Percentiles rank a stretch among this genome's conserved stretches.
Conservation (phyloP, 1,140 invertebrate genomes). For the Heliconius congener region DNA sequence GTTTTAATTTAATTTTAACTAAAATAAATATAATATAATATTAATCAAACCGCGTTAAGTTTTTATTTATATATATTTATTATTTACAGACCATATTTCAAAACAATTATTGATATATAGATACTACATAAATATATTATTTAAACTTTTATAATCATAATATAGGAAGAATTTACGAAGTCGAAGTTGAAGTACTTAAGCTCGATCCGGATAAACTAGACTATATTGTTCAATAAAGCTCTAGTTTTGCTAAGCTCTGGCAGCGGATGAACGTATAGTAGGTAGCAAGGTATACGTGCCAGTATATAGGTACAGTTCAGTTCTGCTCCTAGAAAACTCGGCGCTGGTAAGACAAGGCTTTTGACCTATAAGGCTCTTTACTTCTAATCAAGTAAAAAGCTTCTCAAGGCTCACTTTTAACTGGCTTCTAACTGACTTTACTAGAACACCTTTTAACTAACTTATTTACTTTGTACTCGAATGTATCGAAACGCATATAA, state of each 20-base stretch:
- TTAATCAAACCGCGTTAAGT: too few species aligned
- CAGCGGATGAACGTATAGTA: background rate
- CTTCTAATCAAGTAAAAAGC: constrained; percentile 31
- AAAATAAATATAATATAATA: too few species aligned
- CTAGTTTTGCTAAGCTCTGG: constrained; percentile 1
- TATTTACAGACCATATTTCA: too few species aligned
- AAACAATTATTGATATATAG: background rate
- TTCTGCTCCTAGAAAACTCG: background rate
- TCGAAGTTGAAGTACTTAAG: background rate
- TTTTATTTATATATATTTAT: too few species aligned
- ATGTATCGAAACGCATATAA: background rate
- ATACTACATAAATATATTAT: background rate
- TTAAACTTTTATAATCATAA: background rate
- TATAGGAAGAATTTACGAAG: background rate
- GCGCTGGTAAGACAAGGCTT: constrained; percentile 15
- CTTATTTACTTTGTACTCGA: background rate
- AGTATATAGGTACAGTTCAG: background rate
- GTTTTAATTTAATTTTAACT: too few species aligned
- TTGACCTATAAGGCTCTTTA: constrained; percentile 30
- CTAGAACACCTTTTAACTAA: constrained; percentile 12
- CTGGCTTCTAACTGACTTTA: constrained; percentile 25
- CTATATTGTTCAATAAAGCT: background rate
- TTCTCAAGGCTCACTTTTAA: constrained; percentile 24
- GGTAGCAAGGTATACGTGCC: background rate
- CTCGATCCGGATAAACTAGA: constrained; percentile 1